Evolutionary conservation across 2,888 invertebrate genomes (phyloP).

Genomic region (Mactromeris polynyma): DNA sequence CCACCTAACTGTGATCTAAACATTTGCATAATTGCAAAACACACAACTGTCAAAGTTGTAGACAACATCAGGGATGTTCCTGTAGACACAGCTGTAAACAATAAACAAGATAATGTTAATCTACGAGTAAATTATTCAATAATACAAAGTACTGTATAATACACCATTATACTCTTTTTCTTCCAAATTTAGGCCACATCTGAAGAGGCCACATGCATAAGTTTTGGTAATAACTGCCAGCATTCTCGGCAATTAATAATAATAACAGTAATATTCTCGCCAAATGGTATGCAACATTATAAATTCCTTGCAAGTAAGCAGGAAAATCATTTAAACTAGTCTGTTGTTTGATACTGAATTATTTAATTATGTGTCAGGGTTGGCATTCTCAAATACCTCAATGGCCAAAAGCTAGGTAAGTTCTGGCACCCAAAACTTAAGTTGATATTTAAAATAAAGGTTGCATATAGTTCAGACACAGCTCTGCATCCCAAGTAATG

Average conservation of each 20-base stretch:
- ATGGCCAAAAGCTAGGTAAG: too few species aligned
- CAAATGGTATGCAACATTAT: too few species aligned
- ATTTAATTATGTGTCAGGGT: too few species aligned
- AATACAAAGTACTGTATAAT: not conserved
- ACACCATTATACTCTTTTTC: not conserved
- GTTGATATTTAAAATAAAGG: too few species aligned
- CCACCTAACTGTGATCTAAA: constrained; percentile 93
- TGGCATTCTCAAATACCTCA: too few species aligned
- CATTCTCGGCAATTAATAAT: not conserved
- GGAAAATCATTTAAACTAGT: too few species aligned
- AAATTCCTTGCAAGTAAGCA: too few species aligned
- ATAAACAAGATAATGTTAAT: constrained; percentile 19
- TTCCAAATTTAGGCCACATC: too few species aligned
- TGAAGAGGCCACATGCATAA: not conserved
- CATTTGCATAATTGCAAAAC: constrained; percentile 97
- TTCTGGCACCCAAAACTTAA: too few species aligned
- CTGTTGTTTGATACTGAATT: too few species aligned
- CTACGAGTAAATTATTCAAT: not conserved
- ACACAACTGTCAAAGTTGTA: constrained; percentile 92
- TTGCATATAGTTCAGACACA: too few species aligned
- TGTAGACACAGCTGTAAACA: constrained; percentile 86
- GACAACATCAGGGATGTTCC: constrained; percentile 89
- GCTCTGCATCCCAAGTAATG: too few species aligned
- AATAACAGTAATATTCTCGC: not conserved
- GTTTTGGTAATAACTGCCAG: not conserved